These are phyloP conservation scores for Gopherus evgoodei DNA, from an alignment of 2,113 vertebrate species.

Conservation along the genomic window DNA sequence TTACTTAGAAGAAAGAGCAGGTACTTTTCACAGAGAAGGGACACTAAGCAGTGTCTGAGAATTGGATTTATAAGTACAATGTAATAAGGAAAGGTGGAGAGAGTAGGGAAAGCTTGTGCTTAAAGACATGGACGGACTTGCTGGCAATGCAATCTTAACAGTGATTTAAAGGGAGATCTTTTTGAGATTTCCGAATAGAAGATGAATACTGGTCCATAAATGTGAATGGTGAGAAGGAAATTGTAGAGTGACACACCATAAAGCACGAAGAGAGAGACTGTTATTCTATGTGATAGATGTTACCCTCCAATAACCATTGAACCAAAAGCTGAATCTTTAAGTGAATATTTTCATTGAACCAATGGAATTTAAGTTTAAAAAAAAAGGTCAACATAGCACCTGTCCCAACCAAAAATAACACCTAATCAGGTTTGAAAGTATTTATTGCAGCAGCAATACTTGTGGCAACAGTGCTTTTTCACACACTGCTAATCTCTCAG, in stretches of 20 bases:
- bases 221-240: not conserved
- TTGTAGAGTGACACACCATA: accelerated
- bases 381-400: not conserved
- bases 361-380: not conserved
- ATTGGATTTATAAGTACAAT: not conserved
- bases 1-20: not conserved
- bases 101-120: not conserved
- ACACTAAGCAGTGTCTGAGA: not conserved
- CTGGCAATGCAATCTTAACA: not conserved
- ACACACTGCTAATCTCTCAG: not conserved
- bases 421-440: not conserved
- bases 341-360: not conserved
- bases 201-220: not conserved
- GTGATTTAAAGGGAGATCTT: not conserved
- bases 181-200: not conserved
- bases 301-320: not conserved
- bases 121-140: not conserved
- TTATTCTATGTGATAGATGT: not conserved
- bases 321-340: not conserved
- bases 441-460: not conserved
- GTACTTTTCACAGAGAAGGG: not conserved
- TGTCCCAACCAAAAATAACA: not conserved
- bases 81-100: not conserved
- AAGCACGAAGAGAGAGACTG: accelerated
- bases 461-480: not conserved